Evolutionary conservation across 2,113 vertebrate species (phyloP).

Genomic region (Toxostoma redivivum): DNA sequence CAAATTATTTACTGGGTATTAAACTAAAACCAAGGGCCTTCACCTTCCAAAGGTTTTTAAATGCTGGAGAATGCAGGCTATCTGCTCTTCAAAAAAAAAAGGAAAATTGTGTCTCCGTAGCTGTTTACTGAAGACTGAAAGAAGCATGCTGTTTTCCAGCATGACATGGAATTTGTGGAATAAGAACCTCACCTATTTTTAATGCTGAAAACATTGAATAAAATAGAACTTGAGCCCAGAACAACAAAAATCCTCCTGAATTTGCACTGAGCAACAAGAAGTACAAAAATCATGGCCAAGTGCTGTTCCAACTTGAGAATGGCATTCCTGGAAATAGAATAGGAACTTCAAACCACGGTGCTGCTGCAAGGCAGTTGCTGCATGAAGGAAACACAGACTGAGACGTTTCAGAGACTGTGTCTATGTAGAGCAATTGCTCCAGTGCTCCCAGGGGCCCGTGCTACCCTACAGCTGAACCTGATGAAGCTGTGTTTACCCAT

Average conservation of each 20-base stretch:
- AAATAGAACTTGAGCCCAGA: not conserved
- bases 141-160: not conserved
- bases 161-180: not conserved
- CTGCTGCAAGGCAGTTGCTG: not conserved
- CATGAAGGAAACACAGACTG: not conserved
- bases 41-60: not conserved
- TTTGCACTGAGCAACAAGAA: not conserved
- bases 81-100: not conserved
- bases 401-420: not conserved
- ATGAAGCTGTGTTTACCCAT: not conserved
- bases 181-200: not conserved
- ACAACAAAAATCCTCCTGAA: not conserved
- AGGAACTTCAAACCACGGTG: not conserved
- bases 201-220: not conserved
- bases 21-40: not conserved
- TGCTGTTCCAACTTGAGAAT: not conserved
- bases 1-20: not conserved
- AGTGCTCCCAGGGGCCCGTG: fast-evolving
- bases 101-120: not conserved
- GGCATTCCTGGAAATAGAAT: not conserved
- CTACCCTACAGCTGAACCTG: not conserved
- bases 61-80: not conserved
- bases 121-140: not conserved
- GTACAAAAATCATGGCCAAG: not conserved
- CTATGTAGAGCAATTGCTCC: not conserved